Evolutionary conservation across 1,140 invertebrate species (phyloP), one percentile per base, ranked within the genome.

Genomic region (Lepidostoma basale): DNA sequence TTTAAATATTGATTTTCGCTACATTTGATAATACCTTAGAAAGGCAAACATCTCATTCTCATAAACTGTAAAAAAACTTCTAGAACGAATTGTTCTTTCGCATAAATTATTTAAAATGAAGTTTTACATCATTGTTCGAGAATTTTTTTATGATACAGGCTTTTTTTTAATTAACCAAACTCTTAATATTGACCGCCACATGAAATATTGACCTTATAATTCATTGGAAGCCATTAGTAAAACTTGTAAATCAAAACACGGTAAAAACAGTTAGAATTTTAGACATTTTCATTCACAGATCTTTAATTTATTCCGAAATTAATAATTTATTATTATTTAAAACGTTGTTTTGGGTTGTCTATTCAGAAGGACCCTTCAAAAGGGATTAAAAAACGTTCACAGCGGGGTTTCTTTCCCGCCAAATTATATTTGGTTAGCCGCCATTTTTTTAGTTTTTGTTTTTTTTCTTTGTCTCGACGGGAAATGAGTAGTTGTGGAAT

Each of bases 341-440:
- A n/a, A n/a, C n/a, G n/a, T n/a, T n/a, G n/a, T n/a, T n/a, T n/a
- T n/a, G n/a, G n/a, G n/a, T n/a, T n/a, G n/a, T n/a, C n/a, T n/a
- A n/a, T 5, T 5, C 10, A 2, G 33, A 36, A 6, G 5, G 5
- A 6, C 33, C 33, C 14, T n/a, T 1, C 33, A 2, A 9, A 22
- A 18, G 16, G 20, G 44, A 47, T 10, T 22, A n/a, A n/a, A n/a
- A n/a, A n/a, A n/a, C n/a, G n/a, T n/a, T 2, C 44, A 1, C 44
- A 22, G 18, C 44, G 16, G 44, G 44, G 44, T 20, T 3, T 12
- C 8, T 47, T n/a, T n/a, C 6, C 44, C 44, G 44, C 44, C 44
- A 47, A 47, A 47, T 25, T 47, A 12, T 47, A 22, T 47, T 47
- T 47, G 44, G 14, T 25, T 47, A 12, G 44, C 44, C 44, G 44